Evolutionary conservation across 2,797 vertebrate species (phyloP).

Genomic region (Lepus townsendii): DNA sequence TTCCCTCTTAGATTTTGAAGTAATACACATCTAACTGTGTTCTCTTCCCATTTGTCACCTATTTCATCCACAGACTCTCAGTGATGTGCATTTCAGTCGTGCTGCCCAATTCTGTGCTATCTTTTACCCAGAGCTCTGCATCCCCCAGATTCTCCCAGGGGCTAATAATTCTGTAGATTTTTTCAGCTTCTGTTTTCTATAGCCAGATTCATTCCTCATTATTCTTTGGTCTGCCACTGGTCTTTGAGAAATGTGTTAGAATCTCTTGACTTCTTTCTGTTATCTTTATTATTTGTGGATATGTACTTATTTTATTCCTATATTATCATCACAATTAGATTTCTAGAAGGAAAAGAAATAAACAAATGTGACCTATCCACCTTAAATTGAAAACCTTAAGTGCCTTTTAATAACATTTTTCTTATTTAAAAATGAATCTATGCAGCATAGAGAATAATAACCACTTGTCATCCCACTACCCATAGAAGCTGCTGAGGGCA

Average conservation of each 20-base stretch:
- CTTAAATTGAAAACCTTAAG: neutral
- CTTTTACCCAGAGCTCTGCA: neutral
- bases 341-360: neutral
- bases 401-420: neutral
- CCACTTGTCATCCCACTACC: neutral
- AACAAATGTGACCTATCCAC: neutral
- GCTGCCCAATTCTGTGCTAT: fast-evolving
- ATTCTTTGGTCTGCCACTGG: neutral
- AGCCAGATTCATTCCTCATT: fast-evolving
- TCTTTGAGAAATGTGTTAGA: neutral
- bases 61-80: neutral
- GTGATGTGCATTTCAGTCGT: neutral
- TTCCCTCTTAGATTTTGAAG: neutral
- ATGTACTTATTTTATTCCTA: neutral
- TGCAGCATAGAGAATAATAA: too few relatives aligned
- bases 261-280: too few relatives aligned
- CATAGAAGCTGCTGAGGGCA: fast-evolving
- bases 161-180: too few relatives aligned
- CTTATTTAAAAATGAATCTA: neutral
- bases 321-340: neutral
- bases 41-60: neutral
- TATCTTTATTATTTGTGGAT: neutral
- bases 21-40: neutral
- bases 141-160: neutral
- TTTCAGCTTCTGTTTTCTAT: fast-evolving